These are phyloP conservation scores for Syngnathus floridae DNA, from an alignment of 2,113 vertebrate genomes.

Conservation along the genomic window DNA sequence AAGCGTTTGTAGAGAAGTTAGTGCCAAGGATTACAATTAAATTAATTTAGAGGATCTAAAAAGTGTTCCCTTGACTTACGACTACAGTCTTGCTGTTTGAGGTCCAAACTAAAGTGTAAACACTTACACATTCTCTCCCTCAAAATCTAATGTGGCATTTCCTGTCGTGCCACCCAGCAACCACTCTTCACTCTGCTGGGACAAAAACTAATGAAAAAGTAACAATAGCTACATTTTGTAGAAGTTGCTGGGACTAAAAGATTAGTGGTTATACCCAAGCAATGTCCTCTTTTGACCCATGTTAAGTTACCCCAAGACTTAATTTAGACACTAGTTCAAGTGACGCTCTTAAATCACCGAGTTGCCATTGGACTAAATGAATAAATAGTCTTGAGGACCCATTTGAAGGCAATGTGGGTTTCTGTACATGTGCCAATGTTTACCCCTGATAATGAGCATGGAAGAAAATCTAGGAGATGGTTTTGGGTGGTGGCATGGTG, in stretches of 20 bases:
- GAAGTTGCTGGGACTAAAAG: slow-evolving; percentile 18
- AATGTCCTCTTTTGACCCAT: background rate
- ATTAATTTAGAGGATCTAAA: background rate
- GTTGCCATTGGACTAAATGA: background rate
- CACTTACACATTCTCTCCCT: slow-evolving; percentile 12
- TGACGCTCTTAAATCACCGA: background rate
- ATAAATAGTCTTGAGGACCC: background rate
- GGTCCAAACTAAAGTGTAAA: background rate
- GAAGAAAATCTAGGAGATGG: background rate
- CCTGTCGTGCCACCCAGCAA: slow-evolving; percentile 62
- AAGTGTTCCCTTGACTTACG: background rate
- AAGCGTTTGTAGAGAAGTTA: background rate
- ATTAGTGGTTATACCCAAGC: background rate
- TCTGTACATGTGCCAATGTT: background rate
- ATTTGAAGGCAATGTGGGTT: background rate
- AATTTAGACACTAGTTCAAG: background rate
- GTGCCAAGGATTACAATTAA: background rate
- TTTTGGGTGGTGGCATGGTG: no score
- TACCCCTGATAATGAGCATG: no score
- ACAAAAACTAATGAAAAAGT: slow-evolving; percentile 31
- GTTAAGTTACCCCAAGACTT: background rate
- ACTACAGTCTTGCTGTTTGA: background rate
- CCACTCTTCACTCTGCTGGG: slow-evolving; percentile 54
- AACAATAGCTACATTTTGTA: slow-evolving; percentile 39
- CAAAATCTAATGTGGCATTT: slow-evolving; percentile 70